Percentiles rank a stretch among this genome's conserved stretches.
phyloP scores from a whole-genome alignment of 2,797 vertebrate genomes.

The Esox lucius region DNA sequence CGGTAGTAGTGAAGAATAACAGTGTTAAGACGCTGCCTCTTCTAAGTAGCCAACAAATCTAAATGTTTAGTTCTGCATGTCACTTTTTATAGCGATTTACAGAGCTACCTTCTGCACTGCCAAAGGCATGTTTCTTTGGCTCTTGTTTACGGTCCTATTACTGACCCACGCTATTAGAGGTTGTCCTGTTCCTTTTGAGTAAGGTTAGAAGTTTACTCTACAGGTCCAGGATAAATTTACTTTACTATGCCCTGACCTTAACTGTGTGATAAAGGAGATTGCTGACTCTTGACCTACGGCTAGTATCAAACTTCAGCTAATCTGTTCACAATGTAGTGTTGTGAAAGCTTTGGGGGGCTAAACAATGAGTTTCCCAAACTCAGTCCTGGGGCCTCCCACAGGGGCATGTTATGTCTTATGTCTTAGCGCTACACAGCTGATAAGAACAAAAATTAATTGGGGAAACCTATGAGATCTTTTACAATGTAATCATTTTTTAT shows the following conservation, averaged over 20 bases:
- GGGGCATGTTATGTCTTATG: no score
- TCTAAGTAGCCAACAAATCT: not conserved
- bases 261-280: constrained; percentile 2
- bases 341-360: not conserved
- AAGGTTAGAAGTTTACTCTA: not conserved
- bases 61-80: not conserved
- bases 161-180: not conserved
- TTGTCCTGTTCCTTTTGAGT: not conserved
- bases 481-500: no score
- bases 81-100: not conserved
- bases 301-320: constrained; percentile 3
- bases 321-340: not conserved
- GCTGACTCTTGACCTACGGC: constrained; percentile 24
- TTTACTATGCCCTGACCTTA: constrained; percentile 13
- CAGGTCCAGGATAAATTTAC: constrained; percentile 28
- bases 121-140: not conserved
- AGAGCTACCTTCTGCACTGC: not conserved
- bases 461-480: no score
- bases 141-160: not conserved
- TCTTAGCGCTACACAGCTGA: no score
- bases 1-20: constrained; percentile 24
- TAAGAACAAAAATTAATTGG: no score
- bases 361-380: not conserved
- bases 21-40: not conserved
- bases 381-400: no score